Base-by-base conservation (phyloP, 2,888 invertebrate species). In the Eupithecia insigniata region DNA sequence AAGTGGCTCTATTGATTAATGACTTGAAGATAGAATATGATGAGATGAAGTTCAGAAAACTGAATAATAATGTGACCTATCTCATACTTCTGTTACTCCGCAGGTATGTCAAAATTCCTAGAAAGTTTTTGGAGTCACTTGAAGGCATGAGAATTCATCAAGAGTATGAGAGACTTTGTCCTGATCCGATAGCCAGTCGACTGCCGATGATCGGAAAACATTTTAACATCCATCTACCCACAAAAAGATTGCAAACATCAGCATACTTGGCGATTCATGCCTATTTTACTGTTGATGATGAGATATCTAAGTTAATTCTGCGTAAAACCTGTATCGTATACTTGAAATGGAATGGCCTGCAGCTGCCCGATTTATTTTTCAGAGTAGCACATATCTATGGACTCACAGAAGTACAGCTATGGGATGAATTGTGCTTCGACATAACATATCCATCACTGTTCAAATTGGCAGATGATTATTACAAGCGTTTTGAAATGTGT, bases 311-410 rank as follows among this genome's bases (percentile, higher is more conserved):
- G 28, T 61, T 55, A 66, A 65, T 66, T 34, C 43, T 75, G 36
- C 43, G 34, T 66, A 61, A 16, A 26, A 75, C 69, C 0, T 74
- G 77, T 55, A 28, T 77, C 4, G 67, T 60, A 58, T 71, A 69
- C n/a, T 66, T 77, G 66, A 71, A 77, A 67, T 77, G 77, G 77
- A 69, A 67, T 16, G 74, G 75, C 18, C 58, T 77, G 18, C 73
- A 77, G 10, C 66, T 77, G 22, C 75, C 75, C 0, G 22, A 72
- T 28, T 46, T 77, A 62, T 77, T 74, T 58, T 71, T 74, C 46
- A 75, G 34, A 71, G 75, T 75, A 14, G 69, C 36, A 12, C 30
- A 69, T 18, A n/a, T 72, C 16, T 77, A 75, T 28, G 10, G 18
- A 12, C 39, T 75, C 16, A 69, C 71, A 32, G 77, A 67, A 12